phyloP scores from a whole-genome alignment of 2,797 vertebrate species.

The Alcedo quadribrachys region DNA sequence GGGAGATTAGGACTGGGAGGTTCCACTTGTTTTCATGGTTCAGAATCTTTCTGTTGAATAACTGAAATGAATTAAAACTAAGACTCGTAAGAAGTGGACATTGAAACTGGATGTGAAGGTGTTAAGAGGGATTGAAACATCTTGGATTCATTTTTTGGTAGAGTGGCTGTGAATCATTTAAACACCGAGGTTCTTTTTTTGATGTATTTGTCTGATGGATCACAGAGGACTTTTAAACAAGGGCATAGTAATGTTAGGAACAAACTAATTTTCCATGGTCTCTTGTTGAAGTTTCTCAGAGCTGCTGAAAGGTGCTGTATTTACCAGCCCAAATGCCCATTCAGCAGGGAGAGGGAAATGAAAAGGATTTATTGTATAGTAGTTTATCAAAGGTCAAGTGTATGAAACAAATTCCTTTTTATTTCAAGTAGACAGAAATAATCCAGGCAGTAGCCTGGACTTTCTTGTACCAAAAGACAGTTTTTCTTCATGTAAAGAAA shows the following conservation, averaged over 20 bases:
- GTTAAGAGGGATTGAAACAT: neutral
- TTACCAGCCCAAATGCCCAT: constrained; percentile 39
- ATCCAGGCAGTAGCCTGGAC: constrained; percentile 19
- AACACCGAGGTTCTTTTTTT: constrained; percentile 3
- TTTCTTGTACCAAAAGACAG: constrained; percentile 28
- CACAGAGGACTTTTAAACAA: constrained; percentile 28
- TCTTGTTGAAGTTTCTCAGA: constrained; percentile 36
- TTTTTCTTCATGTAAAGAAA: constrained; percentile 32
- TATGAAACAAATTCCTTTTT: constrained; percentile 67
- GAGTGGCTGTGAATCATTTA: constrained; percentile 18
- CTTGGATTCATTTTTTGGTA: neutral
- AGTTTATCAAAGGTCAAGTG: constrained; percentile 73
- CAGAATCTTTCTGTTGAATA: neutral
- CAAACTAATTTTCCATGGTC: constrained; percentile 49
- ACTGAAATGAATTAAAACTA: neutral
- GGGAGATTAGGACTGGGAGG: neutral
- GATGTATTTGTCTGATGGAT: constrained; percentile 23
- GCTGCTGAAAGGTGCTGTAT: constrained; percentile 21
- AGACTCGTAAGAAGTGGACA: neutral
- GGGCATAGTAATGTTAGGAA: neutral
- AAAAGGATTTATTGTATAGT: constrained; percentile 64
- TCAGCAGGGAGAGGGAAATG: constrained; percentile 48
- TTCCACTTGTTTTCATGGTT: neutral
- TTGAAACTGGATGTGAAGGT: neutral
- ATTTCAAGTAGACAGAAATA: constrained; percentile 65